Base-by-base conservation (phyloP, 2,113 vertebrate genomes). In the Syngnathoides biaculeatus region DNA sequence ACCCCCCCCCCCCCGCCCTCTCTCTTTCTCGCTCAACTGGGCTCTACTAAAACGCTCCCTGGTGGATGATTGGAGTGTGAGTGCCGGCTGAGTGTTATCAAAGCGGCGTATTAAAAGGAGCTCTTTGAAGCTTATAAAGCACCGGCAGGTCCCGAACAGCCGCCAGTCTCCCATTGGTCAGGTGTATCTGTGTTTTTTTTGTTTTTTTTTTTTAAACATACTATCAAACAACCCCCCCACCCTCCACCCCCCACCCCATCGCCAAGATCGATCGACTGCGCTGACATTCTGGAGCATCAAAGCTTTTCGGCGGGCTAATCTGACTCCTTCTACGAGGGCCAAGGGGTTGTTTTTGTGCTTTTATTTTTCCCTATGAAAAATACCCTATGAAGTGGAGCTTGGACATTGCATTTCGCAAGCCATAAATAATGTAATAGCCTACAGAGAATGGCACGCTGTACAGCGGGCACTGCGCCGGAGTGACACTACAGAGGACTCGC, bases 271-370 rank as follows among this genome's bases (percentile, higher is more conserved):
- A 97, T 97, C 93, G 91, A 88, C 84, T 68, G 69, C 60, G 82
- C 92, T 96, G 95, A 97, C 94, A 94, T 95, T 95, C 93, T 87
- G 81, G 79, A 94, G 90, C 93, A 94, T 94, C 94, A 95, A 95
- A 95, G 93, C 92, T 93, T 93, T 93, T 92, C 87, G 89, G 88
- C 87, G 85, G 93, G 94, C 93, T 93, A 93, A 93, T 94, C 93
- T 95, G 94, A 94, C 82, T 94, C 94, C 93, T 91, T 84, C 92
- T 93, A 93, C 94, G 93, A 94, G 90, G 93, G 92, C 92, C 83
- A 90, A 90, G 81, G 6, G 85, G 79, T 90, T 86, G 86, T 90
- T 89, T 89, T 83, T 84, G 77, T 83, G 26, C 55, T 82, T 83
- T 80, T 83, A 82, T 65, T 64, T 65, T 27, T 64, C 62, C 62